Base-by-base conservation (phyloP, 2,797 vertebrate genomes). In the Typhlichthys subterraneus region DNA sequence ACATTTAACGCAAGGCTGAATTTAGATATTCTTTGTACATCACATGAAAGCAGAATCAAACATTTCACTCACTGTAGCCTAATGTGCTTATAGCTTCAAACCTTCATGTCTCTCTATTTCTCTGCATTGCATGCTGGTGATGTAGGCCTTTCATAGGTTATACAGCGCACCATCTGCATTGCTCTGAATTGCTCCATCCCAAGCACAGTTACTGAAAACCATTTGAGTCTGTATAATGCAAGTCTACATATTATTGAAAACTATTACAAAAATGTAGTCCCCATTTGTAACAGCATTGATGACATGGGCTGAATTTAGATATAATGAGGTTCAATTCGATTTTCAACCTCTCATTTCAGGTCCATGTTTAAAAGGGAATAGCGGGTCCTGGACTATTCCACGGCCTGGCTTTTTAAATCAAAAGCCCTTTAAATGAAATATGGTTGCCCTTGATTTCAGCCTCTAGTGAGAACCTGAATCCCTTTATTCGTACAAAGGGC, bases 121-220 rank as follows among this genome's bases (percentile, higher is more conserved):
- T 56, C 54, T 53, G 52, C 61, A 53, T 57, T 54, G 11, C 23
- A 29, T 23, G 23, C 38, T 42, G 38, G 38, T 42, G 38, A 42
- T 23, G 23, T 23, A 23, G 23, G 23, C 0, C 23, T 23, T 23
- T 23, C 23, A 23, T 23, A 23, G 3, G 23, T 23, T 23, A 23
- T 23, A 23, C 3, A 23, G 23, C 3, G 23, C 23, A 23, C 87
- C 81, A 69, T 90, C 87, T 87, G 86, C 74, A 88, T 89, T 87
- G 84, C 71, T 57, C 69, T 86, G 65, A 76, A 76, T 66, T 70
- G 81, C 81, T 83, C 73, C 73, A 73, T 75, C 72, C 73, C 76
- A 81, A 83, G 85, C 74, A 77, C 83, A 81, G 85, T 85, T 88
- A 42, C 73, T 33, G 57, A 76, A 73, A 69, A 88, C 86, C 70